phyloP scores from a whole-genome alignment of 2,888 invertebrate genomes.

The Lymantria dispar region DNA sequence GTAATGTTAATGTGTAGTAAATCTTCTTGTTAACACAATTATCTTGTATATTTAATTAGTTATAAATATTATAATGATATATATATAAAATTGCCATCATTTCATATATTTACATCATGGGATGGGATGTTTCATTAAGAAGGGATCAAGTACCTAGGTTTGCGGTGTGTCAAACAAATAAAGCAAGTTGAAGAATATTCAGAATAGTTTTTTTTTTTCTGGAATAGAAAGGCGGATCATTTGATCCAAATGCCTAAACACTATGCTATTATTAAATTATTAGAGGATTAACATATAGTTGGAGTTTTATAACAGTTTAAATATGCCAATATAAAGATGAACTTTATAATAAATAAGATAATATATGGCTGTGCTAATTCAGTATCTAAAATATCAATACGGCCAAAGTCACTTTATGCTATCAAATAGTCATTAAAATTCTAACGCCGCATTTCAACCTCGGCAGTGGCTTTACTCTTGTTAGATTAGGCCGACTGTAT shows the following conservation, averaged over 20 bases:
- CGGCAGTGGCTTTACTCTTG: slow-evolving; percentile 49
- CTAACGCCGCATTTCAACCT: slow-evolving; percentile 56
- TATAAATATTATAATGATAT: neutral
- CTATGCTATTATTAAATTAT: no score
- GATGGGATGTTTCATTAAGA: neutral
- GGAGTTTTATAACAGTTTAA: no score
- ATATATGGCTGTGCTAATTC: neutral
- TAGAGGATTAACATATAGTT: no score
- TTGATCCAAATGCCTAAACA: no score
- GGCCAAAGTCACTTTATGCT: slow-evolving; percentile 24
- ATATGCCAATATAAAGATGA: no score
- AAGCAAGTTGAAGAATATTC: neutral
- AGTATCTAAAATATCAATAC: slow-evolving; percentile 20
- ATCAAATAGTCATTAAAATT: slow-evolving; percentile 61
- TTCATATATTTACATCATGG: neutral
- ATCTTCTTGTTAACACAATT: no score
- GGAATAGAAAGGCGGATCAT: no score
- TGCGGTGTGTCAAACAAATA: neutral
- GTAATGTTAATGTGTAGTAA: no score
- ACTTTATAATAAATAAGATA: neutral
- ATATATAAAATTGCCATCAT: neutral
- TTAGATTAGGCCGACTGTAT: slow-evolving; percentile 56
- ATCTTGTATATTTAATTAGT: neutral
- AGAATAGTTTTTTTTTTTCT: neutral
- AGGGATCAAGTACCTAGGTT: neutral